Evolutionary conservation across 2,888 invertebrate species (phyloP).

Genomic region (Lasioglossum zephyrum): DNA sequence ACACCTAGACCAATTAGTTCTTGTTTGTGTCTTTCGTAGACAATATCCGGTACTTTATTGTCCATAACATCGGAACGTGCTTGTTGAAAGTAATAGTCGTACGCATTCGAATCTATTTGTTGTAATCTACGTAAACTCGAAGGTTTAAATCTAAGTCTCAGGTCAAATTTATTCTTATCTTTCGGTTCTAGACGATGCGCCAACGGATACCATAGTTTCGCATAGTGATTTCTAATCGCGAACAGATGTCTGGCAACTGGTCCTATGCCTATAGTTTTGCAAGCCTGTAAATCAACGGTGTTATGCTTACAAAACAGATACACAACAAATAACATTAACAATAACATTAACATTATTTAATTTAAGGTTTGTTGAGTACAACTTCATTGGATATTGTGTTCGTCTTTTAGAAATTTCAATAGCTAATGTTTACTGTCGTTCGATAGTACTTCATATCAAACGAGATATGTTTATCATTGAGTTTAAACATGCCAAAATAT

Average conservation of each 20-base stretch:
- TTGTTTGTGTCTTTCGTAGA: constrained; percentile 91
- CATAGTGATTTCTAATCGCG: constrained; percentile 88
- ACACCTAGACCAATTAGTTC: constrained; percentile 94
- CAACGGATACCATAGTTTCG: constrained; percentile 89
- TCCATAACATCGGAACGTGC: constrained; percentile 92
- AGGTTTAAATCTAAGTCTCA: constrained; percentile 92
- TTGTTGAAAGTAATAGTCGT: constrained; percentile 95
- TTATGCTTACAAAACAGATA: constrained; percentile 5
- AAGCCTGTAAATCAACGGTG: constrained; percentile 84
- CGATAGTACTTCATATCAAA: background rate
- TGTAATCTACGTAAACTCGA: constrained; percentile 87
- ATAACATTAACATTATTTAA: constrained; percentile 9
- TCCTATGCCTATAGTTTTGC: constrained; percentile 90
- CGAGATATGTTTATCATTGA: background rate
- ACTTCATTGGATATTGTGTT: constrained; percentile 14
- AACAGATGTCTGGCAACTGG: constrained; percentile 92
- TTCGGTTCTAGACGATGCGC: constrained; percentile 86
- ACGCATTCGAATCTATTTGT: constrained; percentile 90
- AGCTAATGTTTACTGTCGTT: background rate
- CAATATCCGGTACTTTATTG: constrained; percentile 91
- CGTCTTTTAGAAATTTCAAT: background rate
- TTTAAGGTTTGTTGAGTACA: background rate
- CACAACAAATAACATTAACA: background rate
- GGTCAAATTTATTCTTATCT: constrained; percentile 87
- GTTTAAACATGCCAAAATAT: background rate